Evolutionary conservation across 2,797 vertebrate genomes (phyloP).

Genomic region (Phyllotis vaccarum): DNA sequence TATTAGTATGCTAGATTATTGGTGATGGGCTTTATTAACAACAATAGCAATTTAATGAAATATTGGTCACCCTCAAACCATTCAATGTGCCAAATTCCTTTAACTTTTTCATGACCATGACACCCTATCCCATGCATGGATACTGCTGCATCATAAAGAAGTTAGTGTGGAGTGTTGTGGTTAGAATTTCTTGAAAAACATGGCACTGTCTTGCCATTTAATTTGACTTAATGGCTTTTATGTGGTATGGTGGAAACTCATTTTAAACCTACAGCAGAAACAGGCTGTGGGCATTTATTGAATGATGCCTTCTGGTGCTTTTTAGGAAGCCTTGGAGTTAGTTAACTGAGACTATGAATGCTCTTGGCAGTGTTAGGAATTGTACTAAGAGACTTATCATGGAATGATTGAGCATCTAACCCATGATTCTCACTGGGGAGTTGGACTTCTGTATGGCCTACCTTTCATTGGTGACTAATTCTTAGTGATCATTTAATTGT

Average conservation of each 20-base stretch:
- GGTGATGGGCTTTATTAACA: background rate
- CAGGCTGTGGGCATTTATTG: background rate
- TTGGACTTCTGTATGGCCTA: background rate
- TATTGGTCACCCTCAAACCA: background rate
- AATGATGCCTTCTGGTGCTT: background rate
- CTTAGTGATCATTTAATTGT: background rate
- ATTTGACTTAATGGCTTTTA: constrained; percentile 16
- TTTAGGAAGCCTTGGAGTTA: background rate
- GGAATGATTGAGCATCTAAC: constrained; percentile 20
- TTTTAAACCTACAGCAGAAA: background rate
- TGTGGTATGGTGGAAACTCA: background rate
- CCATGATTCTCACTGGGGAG: background rate
- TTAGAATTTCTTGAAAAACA: background rate
- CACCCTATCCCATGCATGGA: background rate
- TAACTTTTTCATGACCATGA: background rate
- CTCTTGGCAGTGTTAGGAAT: background rate
- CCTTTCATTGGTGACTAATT: background rate
- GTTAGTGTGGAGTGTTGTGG: background rate
- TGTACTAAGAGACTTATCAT: constrained; percentile 3
- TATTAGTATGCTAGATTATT: background rate
- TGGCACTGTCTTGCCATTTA: background rate
- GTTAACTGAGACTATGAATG: background rate
- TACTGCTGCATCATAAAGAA: background rate
- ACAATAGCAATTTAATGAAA: background rate
- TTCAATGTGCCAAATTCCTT: background rate